Evolutionary conservation across 2,113 vertebrate species (phyloP).

Genomic region (Xyliphius kryptos): DNA sequence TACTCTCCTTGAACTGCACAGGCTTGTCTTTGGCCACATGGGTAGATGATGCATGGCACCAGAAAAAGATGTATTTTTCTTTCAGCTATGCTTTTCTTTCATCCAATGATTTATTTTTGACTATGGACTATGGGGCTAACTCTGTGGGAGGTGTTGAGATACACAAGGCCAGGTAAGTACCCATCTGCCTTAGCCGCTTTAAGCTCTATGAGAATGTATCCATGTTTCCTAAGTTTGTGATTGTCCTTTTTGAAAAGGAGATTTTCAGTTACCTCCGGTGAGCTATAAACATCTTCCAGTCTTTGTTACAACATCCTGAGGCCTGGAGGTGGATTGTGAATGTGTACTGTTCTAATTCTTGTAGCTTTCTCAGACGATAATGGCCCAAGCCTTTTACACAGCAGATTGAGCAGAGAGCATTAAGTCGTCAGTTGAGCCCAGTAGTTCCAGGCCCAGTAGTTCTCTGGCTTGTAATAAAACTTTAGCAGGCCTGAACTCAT

Average conservation of each 20-base stretch:
- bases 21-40: no score
- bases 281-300: conserved; percentile 5
- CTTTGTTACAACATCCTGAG: conserved; percentile 7
- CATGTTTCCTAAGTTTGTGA: conserved; percentile 3
- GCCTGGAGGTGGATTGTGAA: conserved; percentile 4
- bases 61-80: no score
- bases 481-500: conserved; percentile 5
- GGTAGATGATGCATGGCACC: no score
- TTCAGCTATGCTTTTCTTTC: no score
- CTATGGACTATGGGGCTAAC: no score
- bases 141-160: conserved; percentile 1
- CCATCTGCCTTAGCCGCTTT: conserved; percentile 4
- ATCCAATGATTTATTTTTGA: no score
- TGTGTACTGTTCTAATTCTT: conserved; percentile 2
- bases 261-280: conserved; percentile 1
- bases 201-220: conserved; percentile 21
- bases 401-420: conserved; percentile 10
- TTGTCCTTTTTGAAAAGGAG: conserved; percentile 24
- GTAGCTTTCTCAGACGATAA: conserved; percentile 26
- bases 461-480: conserved; percentile 14
- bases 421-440: neutral
- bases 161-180: conserved; percentile 8
- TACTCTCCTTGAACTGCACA: no score
- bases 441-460: conserved; percentile 19
- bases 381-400: conserved; percentile 25